phyloP scores from a whole-genome alignment of 2,113 vertebrate genomes.

The Eleginops maclovinus region DNA sequence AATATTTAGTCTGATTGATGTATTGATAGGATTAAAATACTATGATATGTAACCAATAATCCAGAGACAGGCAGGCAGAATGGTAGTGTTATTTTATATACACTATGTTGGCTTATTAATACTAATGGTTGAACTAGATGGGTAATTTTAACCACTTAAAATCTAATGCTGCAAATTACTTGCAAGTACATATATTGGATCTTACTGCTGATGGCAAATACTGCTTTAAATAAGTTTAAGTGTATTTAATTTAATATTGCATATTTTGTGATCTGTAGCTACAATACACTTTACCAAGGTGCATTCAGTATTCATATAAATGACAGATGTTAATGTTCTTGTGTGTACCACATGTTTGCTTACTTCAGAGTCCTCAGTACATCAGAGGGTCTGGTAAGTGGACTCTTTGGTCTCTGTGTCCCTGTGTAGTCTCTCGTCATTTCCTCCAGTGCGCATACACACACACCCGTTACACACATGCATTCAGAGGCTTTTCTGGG shows the following conservation, averaged over 20 bases:
- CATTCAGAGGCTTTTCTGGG: constrained; percentile 10
- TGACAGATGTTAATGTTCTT: neutral
- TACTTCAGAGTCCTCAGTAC: constrained; percentile 10
- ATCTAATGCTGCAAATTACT: too few relatives aligned
- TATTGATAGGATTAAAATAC: too few relatives aligned
- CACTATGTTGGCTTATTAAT: too few relatives aligned
- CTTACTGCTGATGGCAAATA: neutral
- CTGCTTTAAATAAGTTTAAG: neutral
- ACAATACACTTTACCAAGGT: neutral
- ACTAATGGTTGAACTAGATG: too few relatives aligned
- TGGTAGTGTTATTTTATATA: too few relatives aligned
- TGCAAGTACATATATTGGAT: neutral
- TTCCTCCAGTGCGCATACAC: neutral
- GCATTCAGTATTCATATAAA: neutral
- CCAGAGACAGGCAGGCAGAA: too few relatives aligned
- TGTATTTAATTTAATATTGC: neutral
- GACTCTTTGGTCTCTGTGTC: constrained; percentile 18
- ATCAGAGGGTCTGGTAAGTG: constrained; percentile 38
- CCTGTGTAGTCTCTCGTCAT: neutral
- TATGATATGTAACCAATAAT: too few relatives aligned
- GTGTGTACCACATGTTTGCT: neutral
- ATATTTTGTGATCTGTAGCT: neutral
- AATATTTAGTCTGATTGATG: too few relatives aligned
- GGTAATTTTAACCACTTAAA: neutral
- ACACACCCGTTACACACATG: neutral